Percentiles rank a stretch among this genome's conserved stretches.
Evolutionary conservation across 1,140 invertebrate genomes (phyloP).

Genomic region (Cydia strobilella): DNA sequence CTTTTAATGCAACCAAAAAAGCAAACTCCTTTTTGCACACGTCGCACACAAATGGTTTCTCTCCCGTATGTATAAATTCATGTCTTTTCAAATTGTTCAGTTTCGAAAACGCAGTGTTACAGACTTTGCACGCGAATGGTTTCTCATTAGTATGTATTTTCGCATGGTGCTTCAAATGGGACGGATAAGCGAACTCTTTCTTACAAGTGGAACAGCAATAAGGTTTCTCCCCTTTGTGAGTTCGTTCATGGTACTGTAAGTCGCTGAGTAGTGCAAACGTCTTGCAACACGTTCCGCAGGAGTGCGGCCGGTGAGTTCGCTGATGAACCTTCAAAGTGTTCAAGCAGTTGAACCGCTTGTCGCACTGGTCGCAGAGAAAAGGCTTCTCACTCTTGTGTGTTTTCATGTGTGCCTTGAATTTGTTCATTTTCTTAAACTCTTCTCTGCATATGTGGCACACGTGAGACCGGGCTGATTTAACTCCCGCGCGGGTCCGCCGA

Average conservation of each 20-base stretch:
- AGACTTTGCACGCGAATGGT: neutral
- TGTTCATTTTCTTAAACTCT: neutral
- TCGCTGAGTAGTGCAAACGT: neutral
- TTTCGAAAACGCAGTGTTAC: neutral
- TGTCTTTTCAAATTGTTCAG: neutral
- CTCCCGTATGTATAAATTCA: neutral
- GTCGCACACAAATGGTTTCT: neutral
- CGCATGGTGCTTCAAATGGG: neutral
- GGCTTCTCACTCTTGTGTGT: neutral
- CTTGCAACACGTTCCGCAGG: neutral
- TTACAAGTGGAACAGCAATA: neutral
- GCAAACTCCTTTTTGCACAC: neutral
- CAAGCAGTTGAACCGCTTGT: neutral
- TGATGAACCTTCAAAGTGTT: neutral
- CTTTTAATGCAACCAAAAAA: neutral
- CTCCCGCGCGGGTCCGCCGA: neutral
- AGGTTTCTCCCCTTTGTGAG: neutral
- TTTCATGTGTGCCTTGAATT: neutral
- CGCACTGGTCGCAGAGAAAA: neutral
- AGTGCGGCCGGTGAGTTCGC: neutral
- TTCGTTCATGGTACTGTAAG: neutral
- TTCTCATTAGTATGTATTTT: neutral
- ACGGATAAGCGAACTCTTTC: neutral
- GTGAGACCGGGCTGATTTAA: neutral
- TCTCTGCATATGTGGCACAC: neutral